Evolutionary conservation across 2,888 invertebrate species (phyloP), one percentile per base, ranked within the genome.

Genomic region (Zaprionus lineosus): DNA sequence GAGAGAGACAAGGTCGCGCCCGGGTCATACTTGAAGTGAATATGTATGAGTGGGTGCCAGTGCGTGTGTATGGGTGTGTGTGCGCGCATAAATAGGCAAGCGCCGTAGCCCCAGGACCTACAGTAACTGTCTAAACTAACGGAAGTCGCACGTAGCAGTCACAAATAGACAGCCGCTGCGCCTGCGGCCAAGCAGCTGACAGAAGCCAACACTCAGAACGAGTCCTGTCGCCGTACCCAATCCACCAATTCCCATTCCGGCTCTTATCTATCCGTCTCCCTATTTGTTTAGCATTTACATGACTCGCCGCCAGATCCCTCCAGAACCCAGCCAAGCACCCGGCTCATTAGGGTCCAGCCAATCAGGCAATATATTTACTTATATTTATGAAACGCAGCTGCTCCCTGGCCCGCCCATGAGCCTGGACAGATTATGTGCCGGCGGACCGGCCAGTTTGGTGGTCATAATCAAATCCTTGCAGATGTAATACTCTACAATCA

Each of bases 201-300:
- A 82, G 59, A 74, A 68, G 83, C 61, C 57, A 79, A 75, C 73
- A 44, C 40, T 63, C 50, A 56, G 50, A 29, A 34, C 37, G 40
- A n/a, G n/a, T n/a, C n/a, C n/a, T n/a, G n/a, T n/a, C n/a, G n/a
- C n/a, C n/a, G n/a, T n/a, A n/a, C n/a, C n/a, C n/a, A n/a, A n/a
- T n/a, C n/a, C n/a, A n/a, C n/a, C n/a, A n/a, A n/a, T n/a, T n/a
- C n/a, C n/a, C n/a, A n/a, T n/a, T n/a, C n/a, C n/a, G n/a, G n/a
- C n/a, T 44, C 31, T 21, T 44, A 9, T 18, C 18, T 29, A 28
- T 14, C n/a, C 26, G 18, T 18, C 33, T 33, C 41, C 46, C 59
- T 84, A 66, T 79, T 79, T 84, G 70, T 66, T 56, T 57, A 75
- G 70, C 69, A 79, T 81, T 83, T 70, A 75, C 85, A 85, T 84